These are phyloP conservation scores for Holcopasites calliopsidis DNA, from an alignment of 1,140 invertebrate genomes.

Conservation along the genomic window DNA sequence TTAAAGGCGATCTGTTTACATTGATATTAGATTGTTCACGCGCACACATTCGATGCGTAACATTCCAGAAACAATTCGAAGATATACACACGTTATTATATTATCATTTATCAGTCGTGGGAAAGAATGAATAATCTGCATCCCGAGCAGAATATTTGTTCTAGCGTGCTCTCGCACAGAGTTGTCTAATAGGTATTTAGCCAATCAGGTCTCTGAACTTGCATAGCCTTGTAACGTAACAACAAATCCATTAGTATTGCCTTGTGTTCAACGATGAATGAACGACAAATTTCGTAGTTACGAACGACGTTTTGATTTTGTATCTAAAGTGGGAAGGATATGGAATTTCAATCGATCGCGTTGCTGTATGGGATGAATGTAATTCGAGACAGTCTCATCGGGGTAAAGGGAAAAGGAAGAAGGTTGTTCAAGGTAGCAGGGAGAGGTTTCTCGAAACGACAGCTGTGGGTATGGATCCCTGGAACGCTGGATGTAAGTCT, in stretches of 20 bases:
- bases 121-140: background rate
- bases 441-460: background rate
- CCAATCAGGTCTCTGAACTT: constrained; percentile 36
- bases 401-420: background rate
- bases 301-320: background rate
- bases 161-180: constrained; percentile 1
- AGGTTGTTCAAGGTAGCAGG: background rate
- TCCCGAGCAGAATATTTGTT: constrained; percentile 9
- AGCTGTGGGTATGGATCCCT: background rate
- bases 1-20: background rate
- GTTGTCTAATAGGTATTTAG: constrained; percentile 28
- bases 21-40: background rate
- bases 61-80: no score
- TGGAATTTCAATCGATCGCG: background rate
- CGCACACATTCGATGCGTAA: no score
- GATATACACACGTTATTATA: no score
- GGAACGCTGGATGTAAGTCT: background rate
- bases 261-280: constrained; percentile 23
- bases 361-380: constrained; percentile 9
- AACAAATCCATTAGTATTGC: constrained; percentile 12
- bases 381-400: background rate
- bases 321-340: background rate
- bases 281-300: background rate
- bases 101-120: background rate
- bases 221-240: constrained; percentile 50